Evolutionary conservation across 1,140 invertebrate species (phyloP), one percentile per base, ranked within the genome.

Genomic region (Leptinotarsa undecemlineata): DNA sequence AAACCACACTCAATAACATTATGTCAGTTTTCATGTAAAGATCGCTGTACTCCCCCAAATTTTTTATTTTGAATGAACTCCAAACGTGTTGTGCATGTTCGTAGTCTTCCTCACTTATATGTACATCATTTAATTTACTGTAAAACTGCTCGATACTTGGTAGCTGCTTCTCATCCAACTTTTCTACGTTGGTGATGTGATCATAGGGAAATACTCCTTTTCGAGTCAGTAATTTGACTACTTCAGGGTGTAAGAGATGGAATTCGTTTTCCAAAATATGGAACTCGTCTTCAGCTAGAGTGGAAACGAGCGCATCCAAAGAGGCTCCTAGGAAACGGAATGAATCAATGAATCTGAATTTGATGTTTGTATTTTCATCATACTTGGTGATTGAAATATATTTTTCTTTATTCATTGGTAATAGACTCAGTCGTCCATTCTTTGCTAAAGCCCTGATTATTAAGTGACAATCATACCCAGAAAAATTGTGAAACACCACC

Each of bases 21-120:
- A 86, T 83, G 74, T 87, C 85, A 17, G 82, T 84, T 84, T 84
- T 85, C 33, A 86, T 76, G 79, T 87, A 87, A 26, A 51, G 11
- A 51, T 51, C 48, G 87, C 74, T 73, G 80, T 85, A 87, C 62
- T 87, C 82, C 17, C 82, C 77, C n/a, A 87, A 62, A 67, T 68
- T 84, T 75, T 79, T 66, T 73, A 82, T 79, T 42, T 84, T 80
- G 78, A 88, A 88, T 67, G 47, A 74, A 21, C 83, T 70, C 86
- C 87, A 88, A 21, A 88, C 80, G 4, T 82, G 81, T 78, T 79
- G 47, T 8, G 85, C 86, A 82, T 86, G 84, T 17, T 76, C 11
- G 81, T 87, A 88, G 57, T 87, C 83, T 42, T 81, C 72, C 23
- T 78, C 77, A 33, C 51, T 68, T 67, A 86, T 82, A 23, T 23